Evolutionary conservation across 1,140 invertebrate genomes (phyloP), one percentile per base, ranked within the genome.

Genomic region (Drosophila jambulina): DNA sequence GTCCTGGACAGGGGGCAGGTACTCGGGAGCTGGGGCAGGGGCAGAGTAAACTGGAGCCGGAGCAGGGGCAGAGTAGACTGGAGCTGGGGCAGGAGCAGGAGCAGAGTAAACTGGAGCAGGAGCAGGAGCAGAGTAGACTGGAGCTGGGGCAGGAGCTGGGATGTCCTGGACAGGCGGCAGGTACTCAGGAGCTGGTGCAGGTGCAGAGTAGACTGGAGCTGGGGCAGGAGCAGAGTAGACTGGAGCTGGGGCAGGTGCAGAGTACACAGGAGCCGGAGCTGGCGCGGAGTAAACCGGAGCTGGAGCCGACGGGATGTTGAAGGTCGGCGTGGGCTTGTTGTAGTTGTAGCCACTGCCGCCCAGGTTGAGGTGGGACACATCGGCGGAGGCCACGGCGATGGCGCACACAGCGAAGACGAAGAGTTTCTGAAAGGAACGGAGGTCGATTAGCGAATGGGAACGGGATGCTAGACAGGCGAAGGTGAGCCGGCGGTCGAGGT

Each of bases 331-430:
- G 46, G 88, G 88, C 70, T 60, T 88, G 19, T 82, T 80, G 60
- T 91, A 91, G 46, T 57, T 67, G 71, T 91, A 91, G 9, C 90
- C 88, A 21, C 58, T 68, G 17, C 80, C 82, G 19, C 71, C 80
- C 76, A 85, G 64, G 57, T 79, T 74, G 45, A 91, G 58, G 42
- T 91, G 88, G 21, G 88, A 91, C 15, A 91, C 88, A 78, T 91
- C 90, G 59, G 84, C 88, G 53, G 90, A 68, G 29, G 82, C 88
- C 43, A 58, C 74, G 68, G 82, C 88, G 23, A 91, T 84, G 45
- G 78, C 79, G 74, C 79, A 91, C 49, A 91, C 79, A 75, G 84
- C 85, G 67, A 91, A 86, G 42, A 91, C 71, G 79, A 91, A 82
- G 70, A 91, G 81, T 91, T 91, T 91, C 88, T 91, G 61, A 40